A percentile compares a stretch with the other conserved stretches of the same genome.
phyloP scores from a whole-genome alignment of 2,888 invertebrate genomes.

The Cryptocephalus primarius region DNA sequence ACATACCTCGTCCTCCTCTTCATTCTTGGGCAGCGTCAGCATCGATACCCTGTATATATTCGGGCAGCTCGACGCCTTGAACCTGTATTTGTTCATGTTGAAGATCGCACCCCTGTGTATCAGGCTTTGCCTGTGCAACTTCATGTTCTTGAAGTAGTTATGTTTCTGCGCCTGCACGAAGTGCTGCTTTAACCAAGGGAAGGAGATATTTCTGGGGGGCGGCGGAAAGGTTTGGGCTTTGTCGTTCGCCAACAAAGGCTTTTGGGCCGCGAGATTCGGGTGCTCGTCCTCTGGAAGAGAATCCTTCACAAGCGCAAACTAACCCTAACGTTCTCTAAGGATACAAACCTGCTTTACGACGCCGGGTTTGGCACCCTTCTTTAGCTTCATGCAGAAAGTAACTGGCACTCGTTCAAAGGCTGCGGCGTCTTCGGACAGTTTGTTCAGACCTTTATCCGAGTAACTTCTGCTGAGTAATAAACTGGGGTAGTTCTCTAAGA shows the following conservation, averaged over 20 bases:
- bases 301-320: conserved; percentile 10
- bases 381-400: conserved; percentile 53
- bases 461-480: conserved; percentile 51
- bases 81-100: conserved; percentile 67
- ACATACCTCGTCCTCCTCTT: conserved; percentile 50
- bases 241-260: conserved; percentile 15
- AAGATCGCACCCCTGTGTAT: conserved; percentile 80
- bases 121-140: conserved; percentile 68
- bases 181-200: conserved; percentile 42
- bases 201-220: conserved; percentile 24
- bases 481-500: conserved; percentile 63
- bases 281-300: conserved; percentile 24
- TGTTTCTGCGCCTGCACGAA: conserved; percentile 38
- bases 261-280: conserved; percentile 11
- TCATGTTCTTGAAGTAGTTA: conserved; percentile 60
- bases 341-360: too few species aligned
- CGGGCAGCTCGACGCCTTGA: conserved; percentile 83
- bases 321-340: too few species aligned
- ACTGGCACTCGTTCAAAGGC: conserved; percentile 37
- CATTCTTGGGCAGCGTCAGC: conserved; percentile 63
- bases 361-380: conserved; percentile 27
- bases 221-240: conserved; percentile 8
- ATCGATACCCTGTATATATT: conserved; percentile 85
- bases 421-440: conserved; percentile 28
- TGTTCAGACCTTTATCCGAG: conserved; percentile 50